A percentile compares a stretch with the other conserved stretches of the same genome.
phyloP scores from a whole-genome alignment of 2,113 vertebrate genomes.

The Tachysurus vachellii region DNA sequence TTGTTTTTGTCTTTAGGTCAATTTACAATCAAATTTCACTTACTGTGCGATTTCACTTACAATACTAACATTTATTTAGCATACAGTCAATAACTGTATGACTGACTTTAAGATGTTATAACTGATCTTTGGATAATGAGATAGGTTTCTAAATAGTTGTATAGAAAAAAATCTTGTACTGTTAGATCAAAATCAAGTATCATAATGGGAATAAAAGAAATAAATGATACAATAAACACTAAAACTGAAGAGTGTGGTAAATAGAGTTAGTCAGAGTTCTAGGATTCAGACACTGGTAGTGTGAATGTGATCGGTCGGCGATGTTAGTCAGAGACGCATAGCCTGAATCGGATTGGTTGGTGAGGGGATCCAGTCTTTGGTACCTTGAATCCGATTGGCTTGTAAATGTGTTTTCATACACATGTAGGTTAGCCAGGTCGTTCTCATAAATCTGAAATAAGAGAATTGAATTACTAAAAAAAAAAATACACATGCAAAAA shows the following conservation, averaged over 20 bases:
- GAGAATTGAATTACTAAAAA: neutral
- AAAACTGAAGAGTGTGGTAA: neutral
- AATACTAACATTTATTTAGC: neutral
- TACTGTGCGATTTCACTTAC: neutral
- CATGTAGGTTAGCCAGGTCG: neutral
- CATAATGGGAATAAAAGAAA: neutral
- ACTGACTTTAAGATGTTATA: neutral
- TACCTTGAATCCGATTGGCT: neutral
- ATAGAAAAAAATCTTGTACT: neutral
- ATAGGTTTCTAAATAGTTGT: neutral
- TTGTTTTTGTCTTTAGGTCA: neutral
- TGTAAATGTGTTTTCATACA: neutral
- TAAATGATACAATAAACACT: neutral
- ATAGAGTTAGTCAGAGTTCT: neutral
- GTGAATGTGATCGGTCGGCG: neutral
- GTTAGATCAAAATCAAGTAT: neutral
- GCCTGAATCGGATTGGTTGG: neutral
- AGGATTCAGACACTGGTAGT: slow-evolving; percentile 5
- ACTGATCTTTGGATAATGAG: neutral
- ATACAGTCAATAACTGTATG: neutral
- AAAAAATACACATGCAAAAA: neutral
- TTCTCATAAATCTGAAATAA: neutral
- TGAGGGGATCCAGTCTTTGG: neutral
- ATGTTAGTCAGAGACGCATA: neutral
- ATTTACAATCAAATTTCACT: neutral